These are phyloP conservation scores for Leucopsar rothschildi DNA, from an alignment of 2,113 vertebrate genomes.

Conservation along the genomic window DNA sequence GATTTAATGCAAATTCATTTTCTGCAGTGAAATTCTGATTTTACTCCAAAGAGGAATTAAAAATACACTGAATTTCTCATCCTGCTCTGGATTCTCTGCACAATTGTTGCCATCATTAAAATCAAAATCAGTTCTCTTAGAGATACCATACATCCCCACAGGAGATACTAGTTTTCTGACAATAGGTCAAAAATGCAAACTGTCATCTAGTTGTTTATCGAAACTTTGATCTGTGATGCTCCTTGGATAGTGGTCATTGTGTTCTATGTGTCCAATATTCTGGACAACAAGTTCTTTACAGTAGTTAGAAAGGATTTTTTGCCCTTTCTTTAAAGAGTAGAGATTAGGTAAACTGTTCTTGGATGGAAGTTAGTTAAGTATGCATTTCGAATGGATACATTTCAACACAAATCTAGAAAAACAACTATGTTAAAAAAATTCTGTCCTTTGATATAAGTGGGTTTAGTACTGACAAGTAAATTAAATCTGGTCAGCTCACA, in stretches of 20 bases:
- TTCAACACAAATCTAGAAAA: not conserved
- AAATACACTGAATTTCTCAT: not conserved
- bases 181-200: not conserved
- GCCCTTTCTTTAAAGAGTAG: not conserved
- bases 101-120: not conserved
- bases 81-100: not conserved
- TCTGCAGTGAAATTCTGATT: not conserved
- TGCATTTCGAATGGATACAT: not conserved
- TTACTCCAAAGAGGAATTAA: not conserved
- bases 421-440: not conserved
- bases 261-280: not conserved
- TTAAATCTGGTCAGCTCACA: not conserved
- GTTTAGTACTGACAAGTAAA: not conserved
- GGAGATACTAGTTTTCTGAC: not conserved
- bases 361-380: not conserved
- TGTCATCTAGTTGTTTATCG: not conserved
- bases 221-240: not conserved
- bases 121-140: not conserved
- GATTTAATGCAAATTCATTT: not conserved
- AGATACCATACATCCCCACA: not conserved
- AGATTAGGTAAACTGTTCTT: not conserved
- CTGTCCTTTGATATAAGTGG: not conserved
- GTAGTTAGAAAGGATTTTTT: not conserved
- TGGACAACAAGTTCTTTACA: not conserved
- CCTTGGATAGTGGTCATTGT: not conserved